These are phyloP conservation scores for Epinotia nisella DNA, from an alignment of 2,888 invertebrate species.

Conservation along the genomic window DNA sequence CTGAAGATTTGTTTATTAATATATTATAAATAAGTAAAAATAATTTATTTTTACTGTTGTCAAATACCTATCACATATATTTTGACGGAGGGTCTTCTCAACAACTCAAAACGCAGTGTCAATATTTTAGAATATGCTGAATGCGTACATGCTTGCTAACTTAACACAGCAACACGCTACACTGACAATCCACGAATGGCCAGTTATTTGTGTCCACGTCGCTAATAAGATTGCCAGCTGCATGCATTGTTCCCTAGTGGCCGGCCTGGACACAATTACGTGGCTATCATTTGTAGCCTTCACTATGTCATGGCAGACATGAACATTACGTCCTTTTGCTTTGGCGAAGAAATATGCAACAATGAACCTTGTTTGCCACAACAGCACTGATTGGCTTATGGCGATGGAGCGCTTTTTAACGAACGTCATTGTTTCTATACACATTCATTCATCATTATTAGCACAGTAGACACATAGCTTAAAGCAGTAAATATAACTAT, in stretches of 20 bases:
- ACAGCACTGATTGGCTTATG: background rate
- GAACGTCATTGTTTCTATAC: background rate
- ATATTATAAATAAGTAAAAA: too few species aligned
- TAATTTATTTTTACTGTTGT: too few species aligned
- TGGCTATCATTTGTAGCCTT: slow-evolving; percentile 21
- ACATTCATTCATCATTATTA: too few species aligned
- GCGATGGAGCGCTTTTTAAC: background rate
- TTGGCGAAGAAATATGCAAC: slow-evolving; percentile 9
- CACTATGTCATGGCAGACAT: slow-evolving; percentile 7
- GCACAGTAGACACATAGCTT: too few species aligned
- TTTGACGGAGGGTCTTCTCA: too few species aligned
- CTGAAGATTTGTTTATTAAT: too few species aligned
- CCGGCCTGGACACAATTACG: slow-evolving; percentile 24
- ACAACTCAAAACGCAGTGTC: too few species aligned
- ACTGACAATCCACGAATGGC: background rate
- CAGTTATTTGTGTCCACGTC: background rate
- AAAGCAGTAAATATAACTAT: too few species aligned
- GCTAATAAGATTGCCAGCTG: slow-evolving; percentile 24
- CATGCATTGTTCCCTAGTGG: slow-evolving; percentile 23
- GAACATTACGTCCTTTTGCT: background rate
- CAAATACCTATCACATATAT: too few species aligned
- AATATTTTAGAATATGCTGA: too few species aligned
- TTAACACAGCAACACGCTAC: background rate
- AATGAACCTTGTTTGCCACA: background rate
- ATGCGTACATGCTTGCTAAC: background rate